Base-by-base conservation (phyloP, 92 coral and sea anemone genomes). In the Porites evermanni region DNA sequence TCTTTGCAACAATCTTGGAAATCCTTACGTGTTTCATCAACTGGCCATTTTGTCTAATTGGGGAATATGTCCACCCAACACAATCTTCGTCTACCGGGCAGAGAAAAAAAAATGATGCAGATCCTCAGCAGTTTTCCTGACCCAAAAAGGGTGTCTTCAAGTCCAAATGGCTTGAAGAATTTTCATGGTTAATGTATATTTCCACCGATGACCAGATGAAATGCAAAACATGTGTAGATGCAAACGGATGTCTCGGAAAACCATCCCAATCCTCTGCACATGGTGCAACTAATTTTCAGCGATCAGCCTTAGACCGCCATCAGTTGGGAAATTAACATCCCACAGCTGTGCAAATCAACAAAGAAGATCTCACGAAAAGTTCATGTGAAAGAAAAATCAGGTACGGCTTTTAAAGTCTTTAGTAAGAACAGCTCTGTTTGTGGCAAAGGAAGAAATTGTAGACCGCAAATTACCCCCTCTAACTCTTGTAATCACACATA, bases 271-370 rank as follows among this genome's bases (percentile, higher is more conserved):
- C 20, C 26, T 70, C 58, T 29, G 44, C 56, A 68, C 68, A 64
- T 38, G 89, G 89, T 51, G 75, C 72, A 32, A 86, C 47, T 65
- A 60, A 86, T 72, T 86, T 86, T 70, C 84, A 70, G 72, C 78
- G 84, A n/a, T 78, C 89, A 7, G 72, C 73, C 44, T 73, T 78
- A n/a, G n/a, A 21, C 0, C 74, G 82, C 60, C 88, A 84, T 84
- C 64, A 75, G 9, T 74, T 32, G 44, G 44, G 44, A 32, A 32
- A 32, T 32, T 2, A 32, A 32, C 44, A 32, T 26, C 29, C 44
- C 44, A 32, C 4, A 32, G 44, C 29, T 26, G 29, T 26, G 29
- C 29, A 26, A 26, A 26, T 26, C 29, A 32, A 32, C 4, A 32
- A 4, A 32, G 44, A 32, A 32, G 44, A 32, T 32, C 44, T 32